Percentiles rank a stretch among this genome's conserved stretches.
phyloP scores from a whole-genome alignment of 2,113 vertebrate genomes.

The Cololabis saira region DNA sequence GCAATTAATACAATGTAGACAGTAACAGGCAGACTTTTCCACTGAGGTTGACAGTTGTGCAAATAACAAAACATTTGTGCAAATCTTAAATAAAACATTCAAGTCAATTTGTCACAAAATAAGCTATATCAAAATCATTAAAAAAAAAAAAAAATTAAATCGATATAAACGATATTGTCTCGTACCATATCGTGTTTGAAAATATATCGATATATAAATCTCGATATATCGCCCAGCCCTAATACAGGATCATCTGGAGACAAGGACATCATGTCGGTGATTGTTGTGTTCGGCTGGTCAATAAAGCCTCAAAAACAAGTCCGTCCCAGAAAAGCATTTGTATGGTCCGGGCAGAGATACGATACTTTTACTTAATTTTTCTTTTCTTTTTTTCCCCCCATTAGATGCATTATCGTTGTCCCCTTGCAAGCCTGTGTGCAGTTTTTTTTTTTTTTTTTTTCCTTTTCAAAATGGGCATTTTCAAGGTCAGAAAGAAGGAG shows the following conservation, averaged over 20 bases:
- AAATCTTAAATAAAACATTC: too few species aligned
- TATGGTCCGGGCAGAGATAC: slow-evolving; percentile 35
- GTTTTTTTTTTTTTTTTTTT: slow-evolving; percentile 29
- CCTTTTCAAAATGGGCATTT: slow-evolving; percentile 50
- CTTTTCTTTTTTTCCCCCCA: slow-evolving; percentile 5
- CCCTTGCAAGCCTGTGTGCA: slow-evolving; percentile 35
- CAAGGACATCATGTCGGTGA: slow-evolving; percentile 8
- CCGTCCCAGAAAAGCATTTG: slow-evolving; percentile 31
- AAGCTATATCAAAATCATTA: too few species aligned
- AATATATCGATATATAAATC: too few species aligned
- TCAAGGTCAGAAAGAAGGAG: slow-evolving; percentile 74
- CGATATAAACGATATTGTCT: too few species aligned
- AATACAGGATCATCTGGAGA: slow-evolving; percentile 28
- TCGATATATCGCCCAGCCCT: too few species aligned
- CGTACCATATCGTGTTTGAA: too few species aligned
- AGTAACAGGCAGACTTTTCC: too few species aligned
- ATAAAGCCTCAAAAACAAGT: slow-evolving; percentile 43
- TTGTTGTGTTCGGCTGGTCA: slow-evolving; percentile 15
- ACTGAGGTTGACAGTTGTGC: too few species aligned
- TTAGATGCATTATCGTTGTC: slow-evolving; percentile 48
- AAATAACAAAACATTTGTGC: too few species aligned
- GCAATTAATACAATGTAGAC: too few species aligned
- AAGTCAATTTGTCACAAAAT: too few species aligned
- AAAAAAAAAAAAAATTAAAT: too few species aligned
- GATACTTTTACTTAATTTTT: slow-evolving; percentile 43